Evolutionary conservation across 2,797 vertebrate genomes (phyloP), one percentile per base, ranked within the genome.

Genomic region (Danio tinwini): DNA sequence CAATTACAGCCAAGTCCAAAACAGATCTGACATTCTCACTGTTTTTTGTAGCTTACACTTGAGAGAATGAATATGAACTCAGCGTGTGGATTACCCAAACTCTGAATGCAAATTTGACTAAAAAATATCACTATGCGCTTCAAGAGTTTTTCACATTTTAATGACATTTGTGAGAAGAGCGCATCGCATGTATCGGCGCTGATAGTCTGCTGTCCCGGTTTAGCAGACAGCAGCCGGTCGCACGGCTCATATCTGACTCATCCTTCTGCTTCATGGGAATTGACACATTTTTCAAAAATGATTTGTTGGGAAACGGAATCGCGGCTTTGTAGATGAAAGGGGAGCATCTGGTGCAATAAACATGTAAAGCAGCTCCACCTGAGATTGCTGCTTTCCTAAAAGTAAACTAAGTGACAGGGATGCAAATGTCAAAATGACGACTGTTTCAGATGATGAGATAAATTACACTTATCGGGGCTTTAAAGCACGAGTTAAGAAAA

Each of bases 211-310:
- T 61, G 42, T 39, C 56, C 42, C 16, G 71, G 44, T 67, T 77
- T 68, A 45, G 19, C 19, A 56, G 17, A 67, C 42, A 58, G 52
- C 45, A 21, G 65, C 12, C 65, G 52, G 52, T 61, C 76, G 19
- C 21, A 12, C 47, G 65, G 40, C 63, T 55, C 63, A 39, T 55
- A 40, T n/a, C 55, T 69, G 70, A 64, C 58, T 70, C 64, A 78
- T 53, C 47, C 8, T 67, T 75, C 9, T 70, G 70, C 56, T 78
- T 74, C 71, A 70, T 75, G 71, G 17, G 56, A 71, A 71, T 29
- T 74, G 12, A 44, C 42, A 58, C 59, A 16, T 39, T 70, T 70
- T 79, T 45, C 12, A 13, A 61, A 68, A 78, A 50, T 50, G 3
- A 64, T 73, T 52, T 74, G 37, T 67, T 67, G 21, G 44, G 12